Evolutionary conservation across 1,140 invertebrate genomes (phyloP), one percentile per base, ranked within the genome.

Genomic region (Drosophila leontia): DNA sequence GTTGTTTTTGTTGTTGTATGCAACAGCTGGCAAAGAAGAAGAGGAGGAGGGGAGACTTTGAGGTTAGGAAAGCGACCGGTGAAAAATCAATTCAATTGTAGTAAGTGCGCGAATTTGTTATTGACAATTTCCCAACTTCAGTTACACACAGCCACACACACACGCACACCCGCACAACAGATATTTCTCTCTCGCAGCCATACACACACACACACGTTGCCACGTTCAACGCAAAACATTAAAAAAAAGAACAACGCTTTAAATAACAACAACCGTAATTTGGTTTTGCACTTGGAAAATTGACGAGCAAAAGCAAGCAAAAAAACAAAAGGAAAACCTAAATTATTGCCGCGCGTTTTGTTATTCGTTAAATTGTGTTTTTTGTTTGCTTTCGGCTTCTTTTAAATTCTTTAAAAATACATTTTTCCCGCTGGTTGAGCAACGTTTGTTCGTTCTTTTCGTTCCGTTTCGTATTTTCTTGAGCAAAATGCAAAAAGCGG

Each of bases 41-140:
- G 48, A 47, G 23, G 26, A 48, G 12, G 12, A n/a, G 15, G 23
- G 3, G n/a, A 35, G 44, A 7, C 5, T 72, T 60, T 74, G 70
- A 72, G 70, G 70, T 78, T 75, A 48, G 63, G 50, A 56, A 11
- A 34, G 50, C 41, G 37, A 42, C 75, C 75, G 64, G 75, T 85
- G 84, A 88, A 88, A 88, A 88, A 88, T 88, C 84, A 90, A 88
- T 88, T 83, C 29, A 69, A 48, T 56, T 56, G 35, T 56, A 11
- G 19, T n/a, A 56, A 26, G 53, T 39, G 53, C 19, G 35, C 53
- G 37, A 11, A 67, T 58, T 56, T 44, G 53, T 80, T 79, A 39
- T 76, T 37, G 35, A 39, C 59, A 48, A 71, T 63, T 70, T 70
- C 11, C 13, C 7, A 44, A 44, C 23, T 34, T 67, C n/a, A 65